Evolutionary conservation across 2,797 vertebrate species (phyloP), one percentile per base, ranked within the genome.

Genomic region (Oreonectes daqikongensis): DNA sequence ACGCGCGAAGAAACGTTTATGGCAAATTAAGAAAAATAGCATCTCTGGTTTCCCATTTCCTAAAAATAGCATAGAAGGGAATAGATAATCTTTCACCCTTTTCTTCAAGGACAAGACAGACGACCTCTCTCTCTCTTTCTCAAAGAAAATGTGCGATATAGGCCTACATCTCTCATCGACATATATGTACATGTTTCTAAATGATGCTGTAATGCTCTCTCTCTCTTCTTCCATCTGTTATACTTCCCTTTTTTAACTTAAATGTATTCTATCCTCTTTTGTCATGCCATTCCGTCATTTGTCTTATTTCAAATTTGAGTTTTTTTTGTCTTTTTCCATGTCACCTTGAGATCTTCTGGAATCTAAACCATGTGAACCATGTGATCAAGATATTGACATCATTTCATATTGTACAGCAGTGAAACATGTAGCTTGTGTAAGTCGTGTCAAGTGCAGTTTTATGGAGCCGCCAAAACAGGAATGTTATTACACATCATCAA

Each of bases 51-150:
- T 64, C 60, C 28, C 24, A 48, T 18, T 10, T 53, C 20, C 53
- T 70, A 71, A 77, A 77, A 77, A 71, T 77, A 71, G 78, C 70
- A 70, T 14, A 53, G 67, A 71, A 24, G 0, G 32, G 67, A 77
- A 70, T 30, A 53, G 67, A 77, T 71, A 63, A 70, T 59, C 75
- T 59, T 79, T 83, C 83, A 46, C 64, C 72, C 57, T 71, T 78
- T 79, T 83, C 78, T 80, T 78, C 81, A 59, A 4, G 81, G 82
- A 69, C 79, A 40, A 75, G 66, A 55, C 79, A 35, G 11, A 40
- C 76, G 18, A 66, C 74, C 78, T 60, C 82, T 59, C 73, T 63
- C 77, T 79, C 20, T 84, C 81, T 87, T 82, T 70, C 82, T 75
- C 20, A 20, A 42, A 28, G 63, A 55, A 24, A 40, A 55, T 35